Evolutionary conservation across 2,113 vertebrate genomes (phyloP), one percentile per base, ranked within the genome.

Genomic region (Crotophaga sulcirostris): DNA sequence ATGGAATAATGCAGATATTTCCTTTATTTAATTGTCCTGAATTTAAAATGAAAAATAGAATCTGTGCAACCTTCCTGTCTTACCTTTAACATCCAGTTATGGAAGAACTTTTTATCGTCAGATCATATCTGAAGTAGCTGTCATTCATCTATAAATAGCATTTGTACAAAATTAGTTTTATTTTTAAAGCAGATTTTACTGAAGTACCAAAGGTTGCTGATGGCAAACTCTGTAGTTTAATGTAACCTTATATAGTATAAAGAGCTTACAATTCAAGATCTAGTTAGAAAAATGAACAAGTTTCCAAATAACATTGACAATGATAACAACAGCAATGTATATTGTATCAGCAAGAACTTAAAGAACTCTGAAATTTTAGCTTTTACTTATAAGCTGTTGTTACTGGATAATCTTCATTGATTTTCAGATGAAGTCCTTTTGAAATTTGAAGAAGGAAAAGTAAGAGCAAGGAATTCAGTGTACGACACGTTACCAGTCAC

Each of bases 361-460:
- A 69, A 76, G 16, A 62, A 56, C 5, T 58, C 31, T 64, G 75
- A 90, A 24, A 45, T 38, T 69, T 72, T 76, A 34, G 25, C 25
- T 79, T 75, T 67, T 78, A 25, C 58, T 90, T 26, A 24, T 54
- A 59, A 63, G 58, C 11, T 54, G 44, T 77, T 79, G 52, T 20
- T 91, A 19, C 25, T 70, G 3, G 40, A 58, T 1, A 3, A 51
- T 62, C 59, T 74, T 75, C 69, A 14, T 52, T 86, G 70, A 97
- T 97, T 96, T 86, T 47, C 96, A 99, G 99, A 99, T 97, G 99
- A 99, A 97, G 99, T 99, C 52, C 97, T 98, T 84, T 96, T 99
- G 92, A 99, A 99, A 97, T 99, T 99, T 98, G 99, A 99, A 97
- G 99, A 98, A 21, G 98, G 97, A 87, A 97, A 97, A 96, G 98